Evolutionary conservation across 2,888 invertebrate genomes (phyloP), one percentile per base, ranked within the genome.

Genomic region (Andrena fulva): DNA sequence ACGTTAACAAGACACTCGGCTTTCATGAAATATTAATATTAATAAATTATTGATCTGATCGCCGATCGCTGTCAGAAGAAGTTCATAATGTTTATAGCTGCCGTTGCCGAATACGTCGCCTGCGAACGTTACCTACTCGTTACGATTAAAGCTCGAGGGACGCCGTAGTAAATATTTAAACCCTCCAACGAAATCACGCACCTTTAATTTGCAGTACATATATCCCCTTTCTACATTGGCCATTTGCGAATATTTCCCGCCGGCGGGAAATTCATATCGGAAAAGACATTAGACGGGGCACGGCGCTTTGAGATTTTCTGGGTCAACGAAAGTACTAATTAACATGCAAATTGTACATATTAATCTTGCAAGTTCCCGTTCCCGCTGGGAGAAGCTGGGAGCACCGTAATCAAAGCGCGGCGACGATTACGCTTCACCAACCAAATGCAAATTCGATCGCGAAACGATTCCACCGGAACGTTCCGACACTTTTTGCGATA

Each of bases 271-370:
- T 77, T 79, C 63, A 77, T 79, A 79, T 79, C 79, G 78, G 79
- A 27, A 78, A 64, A 70, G 78, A 79, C 62, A 79, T 78, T 79
- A 79, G 50, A 64, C 31, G 27, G 33, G 10, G 27, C 42, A 8
- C 56, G 60, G 24, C 31, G 48, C 52, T 80, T 78, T 70, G 70
- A 60, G 60, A 66, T 70, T 56, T 56, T 80, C 79, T 80, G 64
- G 79, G 79, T 80, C 70, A 80, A 62, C 72, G 71, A 80, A 79
- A 79, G 72, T 72, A 33, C 72, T 72, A 79, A 80, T 80, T 80
- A 80, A 72, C 60, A 72, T 80, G 80, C 72, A 80, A 80, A 80
- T 80, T 80, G 66, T 62, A 71, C 27, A 42, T 72, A 80, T 72
- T 80, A 80, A 80, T 80, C 72, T 66, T 35, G 62, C 33, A 67